Percentiles rank a stretch among this genome's conserved stretches.
phyloP scores from a whole-genome alignment of 53 echinoderm and acorn worm species.

The Echinometra lucunter region DNA sequence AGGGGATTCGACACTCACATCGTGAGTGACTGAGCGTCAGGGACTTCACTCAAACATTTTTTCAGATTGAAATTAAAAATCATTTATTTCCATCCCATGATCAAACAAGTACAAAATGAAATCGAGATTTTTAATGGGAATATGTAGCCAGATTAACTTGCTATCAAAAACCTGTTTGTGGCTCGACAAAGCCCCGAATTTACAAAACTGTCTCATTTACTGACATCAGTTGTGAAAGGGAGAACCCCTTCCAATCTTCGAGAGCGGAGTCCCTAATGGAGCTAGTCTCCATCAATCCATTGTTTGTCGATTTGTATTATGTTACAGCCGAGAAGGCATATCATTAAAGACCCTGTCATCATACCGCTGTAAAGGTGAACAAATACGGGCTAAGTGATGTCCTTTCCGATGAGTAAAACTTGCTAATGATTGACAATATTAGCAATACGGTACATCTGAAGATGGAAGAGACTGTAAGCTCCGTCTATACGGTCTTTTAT shows the following conservation, averaged over 20 bases:
- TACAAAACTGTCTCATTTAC: too few relatives aligned
- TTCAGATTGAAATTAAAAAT: too few relatives aligned
- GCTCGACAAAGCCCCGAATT: too few relatives aligned
- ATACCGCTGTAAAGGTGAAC: slow-evolving; percentile 10
- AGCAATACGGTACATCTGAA: neutral
- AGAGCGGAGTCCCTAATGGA: neutral
- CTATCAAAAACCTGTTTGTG: too few relatives aligned
- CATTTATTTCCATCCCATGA: too few relatives aligned
- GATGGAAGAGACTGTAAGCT: neutral
- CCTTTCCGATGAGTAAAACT: neutral
- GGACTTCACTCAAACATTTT: too few relatives aligned
- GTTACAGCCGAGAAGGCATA: neutral
- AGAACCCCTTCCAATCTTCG: neutral
- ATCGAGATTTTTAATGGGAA: too few relatives aligned
- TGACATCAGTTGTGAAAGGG: neutral
- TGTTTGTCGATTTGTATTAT: neutral
- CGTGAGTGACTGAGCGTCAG: too few relatives aligned
- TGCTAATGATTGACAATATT: neutral
- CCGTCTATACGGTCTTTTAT: neutral
- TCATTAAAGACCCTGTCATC: neutral
- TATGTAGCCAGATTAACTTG: too few relatives aligned
- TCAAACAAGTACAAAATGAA: too few relatives aligned
- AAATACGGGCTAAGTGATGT: slow-evolving; percentile 4
- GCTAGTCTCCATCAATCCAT: neutral
- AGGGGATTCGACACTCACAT: too few relatives aligned